Conservation (phyloP, 1,140 invertebrate genomes). For the Halyomorpha halys region DNA sequence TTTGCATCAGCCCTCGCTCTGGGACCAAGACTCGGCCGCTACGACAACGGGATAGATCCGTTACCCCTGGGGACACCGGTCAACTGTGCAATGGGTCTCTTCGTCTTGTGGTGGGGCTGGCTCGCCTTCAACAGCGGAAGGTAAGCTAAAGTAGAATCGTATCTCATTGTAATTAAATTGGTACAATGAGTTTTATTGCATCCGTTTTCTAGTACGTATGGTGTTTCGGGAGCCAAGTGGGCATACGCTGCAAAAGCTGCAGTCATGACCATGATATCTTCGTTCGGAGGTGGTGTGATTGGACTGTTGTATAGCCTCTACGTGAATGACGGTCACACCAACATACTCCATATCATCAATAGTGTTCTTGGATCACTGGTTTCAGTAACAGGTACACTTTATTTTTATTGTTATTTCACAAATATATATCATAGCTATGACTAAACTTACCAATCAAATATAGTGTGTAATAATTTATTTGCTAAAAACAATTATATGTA, state of each 20-base stretch:
- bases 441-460: too few relatives aligned
- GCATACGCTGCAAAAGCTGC: conserved; percentile 79
- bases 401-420: not conserved
- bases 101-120: conserved; percentile 94
- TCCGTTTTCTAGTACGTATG: conserved; percentile 52
- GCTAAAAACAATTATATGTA: too few relatives aligned
- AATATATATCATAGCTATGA: too few relatives aligned
- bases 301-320: conserved; percentile 57
- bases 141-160: conserved; percentile 27
- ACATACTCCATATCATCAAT: conserved; percentile 80
- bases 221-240: conserved; percentile 64
- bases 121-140: conserved; percentile 82
- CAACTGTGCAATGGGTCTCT: conserved; percentile 82
- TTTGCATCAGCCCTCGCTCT: conserved; percentile 82
- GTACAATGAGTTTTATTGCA: not conserved
- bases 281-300: conserved; percentile 74
- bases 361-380: conserved; percentile 78
- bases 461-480: too few relatives aligned
- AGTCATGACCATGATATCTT: conserved; percentile 78
- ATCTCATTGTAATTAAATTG: not conserved
- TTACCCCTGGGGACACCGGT: conserved; percentile 73
- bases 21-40: conserved; percentile 77
- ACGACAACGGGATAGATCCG: conserved; percentile 62
- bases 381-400: conserved; percentile 63
- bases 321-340: conserved; percentile 58